phyloP scores from a whole-genome alignment of 1,140 invertebrate species.

The Brachionus paranguensis region DNA sequence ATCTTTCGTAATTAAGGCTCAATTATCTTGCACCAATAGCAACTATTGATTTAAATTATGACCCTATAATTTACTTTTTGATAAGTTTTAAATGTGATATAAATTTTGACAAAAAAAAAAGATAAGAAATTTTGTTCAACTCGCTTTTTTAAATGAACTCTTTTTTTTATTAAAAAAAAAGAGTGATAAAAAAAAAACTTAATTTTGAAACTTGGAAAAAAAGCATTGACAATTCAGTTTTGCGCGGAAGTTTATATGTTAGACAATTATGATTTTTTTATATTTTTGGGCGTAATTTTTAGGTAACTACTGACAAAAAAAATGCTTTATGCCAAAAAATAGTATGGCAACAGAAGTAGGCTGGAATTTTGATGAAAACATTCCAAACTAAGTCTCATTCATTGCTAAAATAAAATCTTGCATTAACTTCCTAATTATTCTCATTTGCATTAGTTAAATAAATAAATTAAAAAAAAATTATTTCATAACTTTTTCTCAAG shows the following conservation, averaged over 20 bases:
- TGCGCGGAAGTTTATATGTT: no score
- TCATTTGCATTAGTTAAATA: background rate
- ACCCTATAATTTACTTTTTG: background rate
- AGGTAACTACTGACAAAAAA: no score
- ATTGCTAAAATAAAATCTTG: no score
- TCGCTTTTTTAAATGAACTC: background rate
- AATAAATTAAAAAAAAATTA: background rate
- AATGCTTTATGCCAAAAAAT: no score
- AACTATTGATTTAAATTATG: background rate
- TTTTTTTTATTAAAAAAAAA: no score
- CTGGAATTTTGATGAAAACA: no score
- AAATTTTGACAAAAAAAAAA: background rate
- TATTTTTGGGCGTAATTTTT: no score
- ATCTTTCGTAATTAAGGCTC: background rate
- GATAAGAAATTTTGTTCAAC: background rate
- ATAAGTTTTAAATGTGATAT: background rate
- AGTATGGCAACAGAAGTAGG: no score
- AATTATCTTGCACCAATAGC: background rate
- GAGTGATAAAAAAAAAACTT: no score
- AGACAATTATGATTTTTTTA: no score
- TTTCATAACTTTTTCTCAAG: background rate
- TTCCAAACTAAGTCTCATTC: no score
- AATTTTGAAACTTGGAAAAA: background rate
- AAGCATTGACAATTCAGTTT: no score
- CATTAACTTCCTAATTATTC: background rate